phyloP scores from a whole-genome alignment of 2,113 vertebrate genomes.

The Lanius ludovicianus region DNA sequence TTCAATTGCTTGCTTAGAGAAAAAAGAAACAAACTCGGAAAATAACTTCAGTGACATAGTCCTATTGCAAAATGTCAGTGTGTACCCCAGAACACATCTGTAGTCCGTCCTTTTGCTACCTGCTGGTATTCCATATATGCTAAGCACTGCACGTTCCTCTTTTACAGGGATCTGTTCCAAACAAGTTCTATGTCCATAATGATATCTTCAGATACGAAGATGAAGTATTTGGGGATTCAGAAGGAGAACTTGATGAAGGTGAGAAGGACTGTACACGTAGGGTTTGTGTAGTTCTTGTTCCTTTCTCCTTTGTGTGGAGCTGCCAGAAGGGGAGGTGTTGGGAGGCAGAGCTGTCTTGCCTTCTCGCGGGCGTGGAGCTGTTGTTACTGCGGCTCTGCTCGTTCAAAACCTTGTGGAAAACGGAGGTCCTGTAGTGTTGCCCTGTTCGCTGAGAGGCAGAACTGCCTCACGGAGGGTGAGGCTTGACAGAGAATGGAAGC shows the following conservation, averaged over 20 bases:
- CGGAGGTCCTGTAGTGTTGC: neutral
- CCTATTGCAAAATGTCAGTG: neutral
- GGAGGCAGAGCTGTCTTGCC: neutral
- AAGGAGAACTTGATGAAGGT: slow-evolving; percentile 97
- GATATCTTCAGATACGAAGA: slow-evolving; percentile 99
- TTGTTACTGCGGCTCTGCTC: neutral
- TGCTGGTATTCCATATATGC: rapidly evolving
- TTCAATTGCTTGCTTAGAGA: neutral
- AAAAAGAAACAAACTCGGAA: neutral
- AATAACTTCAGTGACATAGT: neutral
- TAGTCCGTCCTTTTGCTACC: neutral
- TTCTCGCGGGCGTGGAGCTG: rapidly evolving
- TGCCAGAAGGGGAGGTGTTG: neutral
- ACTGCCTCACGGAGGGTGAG: neutral
- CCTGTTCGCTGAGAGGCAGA: neutral
- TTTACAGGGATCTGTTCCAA: slow-evolving; percentile 92
- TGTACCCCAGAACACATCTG: neutral
- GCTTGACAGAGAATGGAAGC: neutral
- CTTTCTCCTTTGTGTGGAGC: neutral
- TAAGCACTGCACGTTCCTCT: neutral
- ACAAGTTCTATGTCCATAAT: slow-evolving; percentile 99
- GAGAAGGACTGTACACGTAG: neutral
- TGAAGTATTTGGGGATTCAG: slow-evolving; percentile 97
- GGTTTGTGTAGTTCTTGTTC: neutral
- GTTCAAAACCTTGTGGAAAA: neutral